Base-by-base conservation (phyloP, 2,113 vertebrate species). In the Boleophthalmus pectinirostris region DNA sequence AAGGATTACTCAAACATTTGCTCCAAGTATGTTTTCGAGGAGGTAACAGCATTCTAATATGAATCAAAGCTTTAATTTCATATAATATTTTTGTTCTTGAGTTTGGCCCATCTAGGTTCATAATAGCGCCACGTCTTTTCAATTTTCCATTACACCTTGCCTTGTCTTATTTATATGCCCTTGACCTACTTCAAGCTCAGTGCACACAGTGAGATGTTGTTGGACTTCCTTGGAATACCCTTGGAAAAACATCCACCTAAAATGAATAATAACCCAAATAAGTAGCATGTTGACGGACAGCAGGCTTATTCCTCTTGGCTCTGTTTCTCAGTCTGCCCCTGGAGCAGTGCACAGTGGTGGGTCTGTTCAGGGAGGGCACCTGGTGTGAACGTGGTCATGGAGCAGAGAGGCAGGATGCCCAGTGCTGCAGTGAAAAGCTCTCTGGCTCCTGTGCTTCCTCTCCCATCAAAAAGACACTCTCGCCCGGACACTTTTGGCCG, bases 311-410 rank as follows among this genome's bases (percentile, higher is more conserved):
- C 85, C 76, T 20, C 69, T 29, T 45, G 56, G 54, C 49, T 20
- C 69, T 56, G 45, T 20, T 8, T 64, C 69, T 8, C 83, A 72
- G 51, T 73, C 78, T 74, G 5, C 7, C 25, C 25, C 29, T 74
- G 68, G 12, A 74, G 68, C 65, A 13, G 70, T 60, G 69, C 88
- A 93, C 91, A 92, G 86, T 83, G 87, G 82, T 75, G 63, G 88
- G 83, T 82, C 87, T 93, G 91, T 93, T 86, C 88, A 91, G 66
- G 25, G 57, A 74, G 85, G 85, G 88, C 89, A 93, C 92, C 89
- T 92, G 92, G 85, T 91, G 88, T 82, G 91, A 91, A 87, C 68
- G 81, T 89, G 86, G 85, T 61, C 58, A 3, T 79, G 79, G 83
- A 89, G 83, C 82, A 74, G 83, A 77, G 77, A 86, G 82, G 85